Conservation (phyloP, 1,140 invertebrate species). For the Leptinotarsa texana region DNA sequence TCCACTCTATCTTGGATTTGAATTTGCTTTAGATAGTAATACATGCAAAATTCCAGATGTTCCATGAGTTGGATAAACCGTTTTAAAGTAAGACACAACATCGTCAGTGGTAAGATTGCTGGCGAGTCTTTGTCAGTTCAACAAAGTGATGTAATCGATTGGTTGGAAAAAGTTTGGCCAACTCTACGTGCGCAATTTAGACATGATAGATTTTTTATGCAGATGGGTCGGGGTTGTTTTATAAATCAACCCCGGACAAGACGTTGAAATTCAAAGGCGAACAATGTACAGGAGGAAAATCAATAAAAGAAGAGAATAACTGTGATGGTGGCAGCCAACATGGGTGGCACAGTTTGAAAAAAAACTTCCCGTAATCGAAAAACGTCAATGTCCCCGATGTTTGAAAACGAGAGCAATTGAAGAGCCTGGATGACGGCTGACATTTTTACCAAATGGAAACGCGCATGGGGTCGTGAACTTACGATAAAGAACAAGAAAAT, state of each 20-base stretch:
- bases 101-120: slow-evolving; percentile 32
- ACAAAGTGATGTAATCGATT: slow-evolving; percentile 21
- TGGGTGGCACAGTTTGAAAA: slow-evolving; percentile 53
- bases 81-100: slow-evolving; percentile 38
- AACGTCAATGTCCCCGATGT: slow-evolving; percentile 53
- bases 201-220: slow-evolving; percentile 51
- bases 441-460: slow-evolving; percentile 31
- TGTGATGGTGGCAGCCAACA: slow-evolving; percentile 51
- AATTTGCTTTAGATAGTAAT: too few relatives aligned
- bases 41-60: too few relatives aligned
- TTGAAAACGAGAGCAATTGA: slow-evolving; percentile 52
- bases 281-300: slow-evolving; percentile 51
- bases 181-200: slow-evolving; percentile 17
- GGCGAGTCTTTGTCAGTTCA: slow-evolving; percentile 33
- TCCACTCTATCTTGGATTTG: too few relatives aligned
- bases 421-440: slow-evolving; percentile 57
- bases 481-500: slow-evolving; percentile 30
- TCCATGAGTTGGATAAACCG: neutral
- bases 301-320: slow-evolving; percentile 54
- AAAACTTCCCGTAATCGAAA: slow-evolving; percentile 49
- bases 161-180: slow-evolving; percentile 24
- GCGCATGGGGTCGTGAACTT: slow-evolving; percentile 34
- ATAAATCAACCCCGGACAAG: slow-evolving; percentile 41
- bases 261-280: slow-evolving; percentile 50
- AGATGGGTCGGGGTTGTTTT: slow-evolving; percentile 58